Conservation (phyloP, 2,797 vertebrate genomes). For the Phataginus tetradactyla region DNA sequence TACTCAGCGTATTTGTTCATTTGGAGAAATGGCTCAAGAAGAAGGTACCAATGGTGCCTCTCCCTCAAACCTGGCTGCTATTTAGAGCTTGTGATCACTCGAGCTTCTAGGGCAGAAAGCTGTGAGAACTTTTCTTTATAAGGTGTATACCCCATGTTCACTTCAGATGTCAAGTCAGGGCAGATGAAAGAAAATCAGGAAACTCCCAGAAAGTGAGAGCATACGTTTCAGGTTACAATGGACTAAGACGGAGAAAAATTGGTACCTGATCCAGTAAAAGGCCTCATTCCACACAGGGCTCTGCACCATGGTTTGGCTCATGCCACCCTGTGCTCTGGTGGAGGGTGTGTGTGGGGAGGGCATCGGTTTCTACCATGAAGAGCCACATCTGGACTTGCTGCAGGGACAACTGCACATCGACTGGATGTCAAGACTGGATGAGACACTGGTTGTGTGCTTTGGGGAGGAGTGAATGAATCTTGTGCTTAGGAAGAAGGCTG, state of each 20-base stretch:
- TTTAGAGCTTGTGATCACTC: not conserved
- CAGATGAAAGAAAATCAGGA: not conserved
- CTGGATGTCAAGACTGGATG: not conserved
- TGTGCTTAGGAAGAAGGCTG: not conserved
- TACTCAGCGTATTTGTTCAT: not conserved
- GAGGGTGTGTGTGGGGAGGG: no score
- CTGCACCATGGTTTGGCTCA: not conserved
- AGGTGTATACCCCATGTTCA: not conserved
- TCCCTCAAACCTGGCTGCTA: not conserved
- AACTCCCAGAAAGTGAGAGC: not conserved
- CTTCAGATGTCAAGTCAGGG: not conserved
- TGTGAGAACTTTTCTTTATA: not conserved
- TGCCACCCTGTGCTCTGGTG: rapidly evolving
- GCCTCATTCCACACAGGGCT: not conserved
- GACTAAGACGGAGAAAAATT: not conserved
- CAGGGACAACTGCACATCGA: not conserved
- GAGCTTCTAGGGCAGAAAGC: not conserved
- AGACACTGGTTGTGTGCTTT: not conserved
- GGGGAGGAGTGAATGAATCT: not conserved
- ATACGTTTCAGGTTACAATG: not conserved
- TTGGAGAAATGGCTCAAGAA: not conserved
- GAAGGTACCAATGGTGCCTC: not conserved
- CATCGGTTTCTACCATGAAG: not conserved
- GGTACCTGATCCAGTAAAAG: not conserved
- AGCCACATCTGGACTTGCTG: not conserved